A percentile compares a stretch with the other conserved stretches of the same genome.
phyloP scores from a whole-genome alignment of 1,140 invertebrate genomes.

The Bombyx mandarina region DNA sequence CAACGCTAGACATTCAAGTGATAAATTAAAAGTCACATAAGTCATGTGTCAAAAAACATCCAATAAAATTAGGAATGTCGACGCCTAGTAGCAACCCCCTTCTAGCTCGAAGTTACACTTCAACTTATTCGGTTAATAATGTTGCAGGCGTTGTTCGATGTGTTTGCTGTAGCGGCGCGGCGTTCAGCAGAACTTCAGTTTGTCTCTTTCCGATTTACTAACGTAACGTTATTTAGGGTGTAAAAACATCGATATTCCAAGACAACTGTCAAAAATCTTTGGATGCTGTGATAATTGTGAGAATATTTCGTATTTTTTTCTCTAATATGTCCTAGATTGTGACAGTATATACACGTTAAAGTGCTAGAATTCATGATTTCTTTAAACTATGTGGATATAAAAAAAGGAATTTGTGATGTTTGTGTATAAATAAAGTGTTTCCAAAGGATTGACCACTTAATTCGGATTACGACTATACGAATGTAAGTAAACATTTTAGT shows the following conservation, averaged over 20 bases:
- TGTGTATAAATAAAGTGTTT: conserved; percentile 34
- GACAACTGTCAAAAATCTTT: conserved; percentile 42
- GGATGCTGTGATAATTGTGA: conserved; percentile 20
- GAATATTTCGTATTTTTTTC: conserved; percentile 27
- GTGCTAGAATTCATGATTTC: conserved; percentile 26
- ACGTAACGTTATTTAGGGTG: conserved; percentile 9
- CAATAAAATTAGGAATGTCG: too few species aligned
- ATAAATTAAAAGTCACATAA: too few species aligned
- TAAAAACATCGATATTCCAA: conserved; percentile 27
- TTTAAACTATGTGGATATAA: conserved; percentile 42
- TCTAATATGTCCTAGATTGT: conserved; percentile 12
- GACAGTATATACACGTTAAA: conserved; percentile 28
- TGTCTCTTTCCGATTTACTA: conserved; percentile 16
- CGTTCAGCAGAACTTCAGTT: conserved; percentile 12
- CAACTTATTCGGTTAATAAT: background rate
- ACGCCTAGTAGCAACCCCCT: too few species aligned
- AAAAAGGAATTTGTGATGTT: conserved; percentile 46
- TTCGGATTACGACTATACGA: conserved; percentile 54
- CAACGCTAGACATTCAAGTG: too few species aligned
- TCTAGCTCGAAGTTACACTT: too few species aligned
- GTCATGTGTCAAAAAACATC: too few species aligned
- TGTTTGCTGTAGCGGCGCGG: conserved; percentile 6
- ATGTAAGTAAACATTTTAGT: conserved; percentile 63
- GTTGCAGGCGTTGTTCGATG: conserved; percentile 15
- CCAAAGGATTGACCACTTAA: conserved; percentile 35